Evolutionary conservation across 2,888 invertebrate genomes (phyloP).

Genomic region (Gibbula magus): DNA sequence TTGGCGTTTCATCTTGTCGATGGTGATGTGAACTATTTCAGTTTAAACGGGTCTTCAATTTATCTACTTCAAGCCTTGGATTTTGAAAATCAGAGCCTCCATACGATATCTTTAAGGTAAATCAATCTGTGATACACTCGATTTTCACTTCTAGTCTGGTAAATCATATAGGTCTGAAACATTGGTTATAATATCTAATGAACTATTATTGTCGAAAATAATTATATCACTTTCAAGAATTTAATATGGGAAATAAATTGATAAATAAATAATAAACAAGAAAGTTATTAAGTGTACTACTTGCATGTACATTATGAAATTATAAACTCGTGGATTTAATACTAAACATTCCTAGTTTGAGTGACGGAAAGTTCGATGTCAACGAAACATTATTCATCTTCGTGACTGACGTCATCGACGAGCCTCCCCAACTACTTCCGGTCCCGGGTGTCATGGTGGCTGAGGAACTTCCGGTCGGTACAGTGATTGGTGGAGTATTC

Average conservation of each 20-base stretch:
- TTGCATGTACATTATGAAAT: no score
- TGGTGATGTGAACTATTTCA: neutral
- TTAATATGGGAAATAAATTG: no score
- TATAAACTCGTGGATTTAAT: no score
- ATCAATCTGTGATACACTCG: no score
- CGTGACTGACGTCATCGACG: slow-evolving; percentile 7
- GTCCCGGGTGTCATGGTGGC: neutral
- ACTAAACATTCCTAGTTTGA: neutral
- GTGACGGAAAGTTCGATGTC: neutral
- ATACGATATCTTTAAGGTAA: neutral
- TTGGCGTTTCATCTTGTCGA: neutral
- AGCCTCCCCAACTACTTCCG: neutral
- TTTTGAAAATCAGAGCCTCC: neutral
- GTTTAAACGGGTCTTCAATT: neutral
- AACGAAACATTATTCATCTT: neutral
- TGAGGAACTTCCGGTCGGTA: slow-evolving; percentile 4
- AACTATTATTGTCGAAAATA: no score
- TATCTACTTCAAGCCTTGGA: neutral
- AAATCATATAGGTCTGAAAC: no score
- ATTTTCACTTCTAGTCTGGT: no score
- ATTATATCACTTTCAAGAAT: no score
- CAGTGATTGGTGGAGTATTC: neutral
- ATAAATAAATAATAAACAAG: no score
- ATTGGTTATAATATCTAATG: no score
- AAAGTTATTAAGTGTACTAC: no score